Base-by-base conservation (phyloP, 2,888 invertebrate genomes). In the Eurytoma adleriae region DNA sequence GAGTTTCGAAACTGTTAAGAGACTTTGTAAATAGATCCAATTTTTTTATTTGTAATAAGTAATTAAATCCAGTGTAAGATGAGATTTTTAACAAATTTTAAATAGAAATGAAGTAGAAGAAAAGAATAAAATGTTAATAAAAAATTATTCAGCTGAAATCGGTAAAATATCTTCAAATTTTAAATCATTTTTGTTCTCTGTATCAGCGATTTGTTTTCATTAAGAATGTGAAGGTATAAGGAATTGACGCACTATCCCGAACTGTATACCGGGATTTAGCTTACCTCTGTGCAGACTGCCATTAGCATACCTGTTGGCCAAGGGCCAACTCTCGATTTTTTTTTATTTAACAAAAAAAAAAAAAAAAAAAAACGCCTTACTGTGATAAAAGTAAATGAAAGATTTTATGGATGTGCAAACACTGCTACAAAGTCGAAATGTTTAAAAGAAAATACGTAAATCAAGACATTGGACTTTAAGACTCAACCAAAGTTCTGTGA, bases 251-350 rank as follows among this genome's bases (percentile, higher is more conserved):
- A 77, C 78, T 79, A 79, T 83, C 79, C 73, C 79, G 84, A 80
- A 71, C 40, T 40, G 56, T 64, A 57, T 56, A 73, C 73, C 83
- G 83, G 83, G 40, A 75, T 75, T 82, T 70, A 83, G 83, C 83
- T 83, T 82, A 85, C 79, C 83, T 86, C 84, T 77, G 81, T 70
- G 83, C 83, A 82, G 81, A 86, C 86, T 86, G 86, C 86, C 86
- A 86, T 83, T 86, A 86, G 73, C 54, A 73, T 73, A 73, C 83
- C 74, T 77, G 64, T 64, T 78, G 78, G 62, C 70, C 68, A 70
- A 70, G 24, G 57, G 69, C 62, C 48, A 64, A 69, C 24, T 77
- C 82, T 82, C 66, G 76, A 73, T 69, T 74, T 64, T 64, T 62
- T 64, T 64, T 18, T 40, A 40, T 64, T n/a, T 14, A 64, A 18